Evolutionary conservation across 1,140 invertebrate species (phyloP).

Genomic region (Drosophila parvula): DNA sequence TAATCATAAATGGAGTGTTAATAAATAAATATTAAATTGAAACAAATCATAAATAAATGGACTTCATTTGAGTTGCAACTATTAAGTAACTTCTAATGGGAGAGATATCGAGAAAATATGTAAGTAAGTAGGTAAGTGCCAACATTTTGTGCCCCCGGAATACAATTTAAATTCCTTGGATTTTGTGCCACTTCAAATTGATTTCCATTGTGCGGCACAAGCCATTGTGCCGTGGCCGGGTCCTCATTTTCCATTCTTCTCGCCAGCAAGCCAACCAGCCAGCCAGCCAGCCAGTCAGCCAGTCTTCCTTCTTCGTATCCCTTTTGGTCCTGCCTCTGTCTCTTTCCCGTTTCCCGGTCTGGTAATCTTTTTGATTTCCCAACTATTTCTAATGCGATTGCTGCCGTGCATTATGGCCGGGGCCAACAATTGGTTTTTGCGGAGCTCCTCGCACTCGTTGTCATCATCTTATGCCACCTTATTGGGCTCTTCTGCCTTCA

Average conservation of each 20-base stretch:
- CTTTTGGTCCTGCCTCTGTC: background rate
- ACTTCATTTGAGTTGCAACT: slow-evolving; percentile 1
- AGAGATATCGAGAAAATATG: background rate
- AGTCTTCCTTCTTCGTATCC: slow-evolving; percentile 3
- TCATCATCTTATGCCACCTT: slow-evolving; percentile 67
- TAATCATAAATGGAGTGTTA: too few species aligned
- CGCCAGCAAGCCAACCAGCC: slow-evolving; percentile 20
- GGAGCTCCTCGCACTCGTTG: slow-evolving; percentile 50
- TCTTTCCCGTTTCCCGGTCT: slow-evolving; percentile 26
- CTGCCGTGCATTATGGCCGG: slow-evolving; percentile 63
- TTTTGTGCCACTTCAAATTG: slow-evolving; percentile 51
- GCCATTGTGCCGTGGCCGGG: slow-evolving; percentile 40
- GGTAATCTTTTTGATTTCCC: slow-evolving; percentile 79
- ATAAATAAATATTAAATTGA: background rate
- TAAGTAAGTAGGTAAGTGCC: slow-evolving; percentile 4
- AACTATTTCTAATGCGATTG: slow-evolving; percentile 82
- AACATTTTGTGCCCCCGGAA: slow-evolving; percentile 15
- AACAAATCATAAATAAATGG: background rate
- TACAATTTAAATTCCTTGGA: slow-evolving; percentile 63
- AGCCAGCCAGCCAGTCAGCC: slow-evolving; percentile 1
- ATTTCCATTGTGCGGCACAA: slow-evolving; percentile 60
- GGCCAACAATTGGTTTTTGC: slow-evolving; percentile 72
- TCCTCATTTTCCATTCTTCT: slow-evolving; percentile 47
- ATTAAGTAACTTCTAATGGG: background rate
- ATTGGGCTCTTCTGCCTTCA: slow-evolving; percentile 34